phyloP scores from a whole-genome alignment of 2,113 vertebrate species.

The Mus pahari region DNA sequence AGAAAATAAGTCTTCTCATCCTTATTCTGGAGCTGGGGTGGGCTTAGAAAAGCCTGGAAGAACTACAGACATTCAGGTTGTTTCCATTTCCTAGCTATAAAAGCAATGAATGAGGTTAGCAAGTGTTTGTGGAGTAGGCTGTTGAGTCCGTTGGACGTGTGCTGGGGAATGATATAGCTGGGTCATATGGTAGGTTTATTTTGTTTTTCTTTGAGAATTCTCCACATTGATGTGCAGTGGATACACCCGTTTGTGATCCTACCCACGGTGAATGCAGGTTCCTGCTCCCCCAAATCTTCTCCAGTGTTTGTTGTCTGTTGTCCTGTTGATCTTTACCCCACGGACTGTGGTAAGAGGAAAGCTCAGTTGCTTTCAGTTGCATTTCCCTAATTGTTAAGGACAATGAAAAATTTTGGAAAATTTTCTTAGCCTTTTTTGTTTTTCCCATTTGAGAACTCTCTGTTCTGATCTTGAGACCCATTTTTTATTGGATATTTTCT shows the following conservation, averaged over 20 bases:
- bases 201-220: background rate
- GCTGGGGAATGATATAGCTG: background rate
- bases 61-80: background rate
- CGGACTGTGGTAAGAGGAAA: background rate
- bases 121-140: background rate
- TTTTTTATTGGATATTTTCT: background rate
- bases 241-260: background rate
- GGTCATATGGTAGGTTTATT: background rate
- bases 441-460: background rate
- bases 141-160: background rate
- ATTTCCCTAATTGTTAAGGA: background rate
- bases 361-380: background rate
- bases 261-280: background rate
- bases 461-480: background rate
- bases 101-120: background rate
- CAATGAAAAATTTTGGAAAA: background rate
- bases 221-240: background rate
- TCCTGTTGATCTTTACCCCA: background rate
- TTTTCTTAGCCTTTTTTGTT: background rate
- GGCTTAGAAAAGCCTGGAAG: background rate
- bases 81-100: background rate
- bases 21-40: too few relatives aligned
- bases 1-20: too few relatives aligned
- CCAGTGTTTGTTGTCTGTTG: background rate
- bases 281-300: background rate